phyloP scores from a whole-genome alignment of 2,888 invertebrate species.

The Patella pellucida region DNA sequence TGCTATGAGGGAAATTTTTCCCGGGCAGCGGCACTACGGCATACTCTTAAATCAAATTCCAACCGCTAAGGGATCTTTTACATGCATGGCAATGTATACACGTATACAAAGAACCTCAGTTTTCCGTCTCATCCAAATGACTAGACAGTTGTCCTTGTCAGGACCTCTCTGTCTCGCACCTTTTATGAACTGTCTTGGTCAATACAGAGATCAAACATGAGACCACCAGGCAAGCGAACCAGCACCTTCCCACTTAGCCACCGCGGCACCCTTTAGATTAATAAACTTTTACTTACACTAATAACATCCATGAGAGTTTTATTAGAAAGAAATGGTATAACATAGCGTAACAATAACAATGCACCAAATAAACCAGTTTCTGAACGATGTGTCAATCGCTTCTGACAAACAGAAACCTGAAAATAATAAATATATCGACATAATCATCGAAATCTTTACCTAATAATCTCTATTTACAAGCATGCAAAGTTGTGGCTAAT shows the following conservation, averaged over 20 bases:
- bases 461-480: too few relatives aligned
- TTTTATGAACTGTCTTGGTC: neutral
- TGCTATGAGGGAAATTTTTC: too few relatives aligned
- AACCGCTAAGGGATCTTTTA: too few relatives aligned
- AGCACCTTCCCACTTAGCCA: too few relatives aligned
- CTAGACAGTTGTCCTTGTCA: neutral
- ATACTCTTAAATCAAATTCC: too few relatives aligned
- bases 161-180: neutral
- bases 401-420: conserved; percentile 60
- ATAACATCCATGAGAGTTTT: conserved; percentile 64
- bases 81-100: too few relatives aligned
- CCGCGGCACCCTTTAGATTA: neutral
- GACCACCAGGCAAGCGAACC: too few relatives aligned
- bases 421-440: conserved; percentile 15
- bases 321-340: conserved; percentile 65
- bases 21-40: too few relatives aligned
- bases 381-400: conserved; percentile 82
- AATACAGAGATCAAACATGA: too few relatives aligned
- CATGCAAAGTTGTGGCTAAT: too few relatives aligned
- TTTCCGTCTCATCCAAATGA: neutral
- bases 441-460: neutral
- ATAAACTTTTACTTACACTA: conserved; percentile 74
- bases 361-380: conserved; percentile 75
- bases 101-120: too few relatives aligned
- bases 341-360: conserved; percentile 59